Base-by-base conservation (phyloP, 2,113 vertebrate species). In the Apaloderma vittatum region DNA sequence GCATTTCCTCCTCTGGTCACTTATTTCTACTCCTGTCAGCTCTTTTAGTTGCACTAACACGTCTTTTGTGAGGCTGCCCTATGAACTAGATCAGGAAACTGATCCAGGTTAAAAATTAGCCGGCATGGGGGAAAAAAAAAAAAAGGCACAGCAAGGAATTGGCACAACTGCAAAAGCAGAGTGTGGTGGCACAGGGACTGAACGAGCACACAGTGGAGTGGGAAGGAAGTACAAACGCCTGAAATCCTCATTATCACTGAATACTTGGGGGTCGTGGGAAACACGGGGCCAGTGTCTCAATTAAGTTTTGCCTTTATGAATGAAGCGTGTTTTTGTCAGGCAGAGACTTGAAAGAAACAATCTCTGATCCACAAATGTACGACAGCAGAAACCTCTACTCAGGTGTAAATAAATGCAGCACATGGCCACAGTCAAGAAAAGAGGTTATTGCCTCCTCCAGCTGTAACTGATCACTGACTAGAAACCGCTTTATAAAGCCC, bases 81-180 rank as follows among this genome's bases (percentile, higher is more conserved):
- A 91, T 63, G 94, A 96, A 94, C 88, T 59, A 95, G 46, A 96
- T 78, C 55, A 89, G 72, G 83, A 94, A 95, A 95, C 72, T 22
- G 79, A 96, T 91, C 65, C 88, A 81, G 83, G 91, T 96, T 97
- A 97, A 96, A 96, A 95, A 95, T 97, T 95, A 96, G 88, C 94
- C 63, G 92, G 55, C 40, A 37, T 3, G 20, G 74, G 20, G 6
- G 15, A 5, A 14, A 8, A 37, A 29, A 23, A 55, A 4, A 29
- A 20, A 66, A 55, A 49, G 3, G 17, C 80, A 51, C 51, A 83
- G 54, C 58, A 62, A 94, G 67, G 51, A 80, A 52, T 40, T 88
- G 86, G 95, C 82, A 88, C 73, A 70, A 76, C 24, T 67, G 86
- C 63, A 84, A 86, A 86, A 89, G 68, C 79, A 71, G 79, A 92